Base-by-base conservation (phyloP, 1,140 invertebrate genomes). In the Dysdera silvatica region DNA sequence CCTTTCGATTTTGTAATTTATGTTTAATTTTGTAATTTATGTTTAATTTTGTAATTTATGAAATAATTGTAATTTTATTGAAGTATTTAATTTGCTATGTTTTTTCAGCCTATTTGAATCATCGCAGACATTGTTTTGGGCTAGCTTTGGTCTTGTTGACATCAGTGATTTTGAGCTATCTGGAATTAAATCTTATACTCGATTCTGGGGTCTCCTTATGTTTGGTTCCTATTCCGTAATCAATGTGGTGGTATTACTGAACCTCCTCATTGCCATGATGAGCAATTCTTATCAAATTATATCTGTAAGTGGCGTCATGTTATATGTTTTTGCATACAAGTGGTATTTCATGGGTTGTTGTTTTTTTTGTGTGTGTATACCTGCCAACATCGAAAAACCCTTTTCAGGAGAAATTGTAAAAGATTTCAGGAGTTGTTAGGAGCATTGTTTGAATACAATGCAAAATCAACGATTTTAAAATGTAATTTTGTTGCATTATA, bases 181-280 rank as follows among this genome's bases (percentile, higher is more conserved):
- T 68, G 93, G 93, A 52, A 89, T 91, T 71, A 90, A 91, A 74
- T 86, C 85, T 68, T 91, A 90, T 73, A 91, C 89, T 0, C 79
- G 88, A 43, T 92, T 91, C 72, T 91, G 88, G 89, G 87, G 86
- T 45, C 92, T 97, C 85, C 81, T 97, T 14, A 96, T 96, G 91
- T 96, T 95, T 74, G 93, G 93, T 52, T 89, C 86, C 0, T 97
- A 95, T 75, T 92, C 91, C 24, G 92, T 95, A 58, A 98, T 98
- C 72, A 95, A 96, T 76, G 93, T 98, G 72, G 91, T 98, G 51
- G 94, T 98, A 6, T 83, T 98, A 37, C 81, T 98, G 56, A 98
- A 98, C 79, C 83, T 98, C 47, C 84, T 98, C 23, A 98, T 98
- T 69, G 95, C 95, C 62, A 98, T 98, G 95, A 98, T 98, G 93